Conservation (phyloP, 2,797 vertebrate species). For the Zalophus californianus region DNA sequence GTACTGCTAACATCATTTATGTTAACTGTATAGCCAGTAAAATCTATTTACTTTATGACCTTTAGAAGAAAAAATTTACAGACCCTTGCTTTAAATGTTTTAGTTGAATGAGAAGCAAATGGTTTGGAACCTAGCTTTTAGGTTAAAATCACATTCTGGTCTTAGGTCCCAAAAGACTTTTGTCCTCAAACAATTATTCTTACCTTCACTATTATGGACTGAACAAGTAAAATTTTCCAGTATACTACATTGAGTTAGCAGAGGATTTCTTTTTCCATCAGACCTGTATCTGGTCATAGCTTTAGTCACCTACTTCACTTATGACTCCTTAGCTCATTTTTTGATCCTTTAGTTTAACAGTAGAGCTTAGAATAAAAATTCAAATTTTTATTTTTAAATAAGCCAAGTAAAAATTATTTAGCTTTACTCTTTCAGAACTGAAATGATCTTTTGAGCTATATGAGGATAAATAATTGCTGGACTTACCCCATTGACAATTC, state of each 20-base stretch:
- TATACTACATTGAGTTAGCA: neutral
- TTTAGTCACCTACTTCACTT: neutral
- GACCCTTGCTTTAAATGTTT: neutral
- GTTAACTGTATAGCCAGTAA: neutral
- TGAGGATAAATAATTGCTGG: neutral
- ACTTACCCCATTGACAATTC: neutral
- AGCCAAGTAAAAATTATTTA: neutral
- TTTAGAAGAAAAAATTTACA: neutral
- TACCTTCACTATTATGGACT: neutral
- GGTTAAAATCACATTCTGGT: neutral
- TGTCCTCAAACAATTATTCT: neutral
- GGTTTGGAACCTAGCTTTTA: neutral
- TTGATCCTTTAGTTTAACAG: neutral
- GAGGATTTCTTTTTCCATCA: neutral
- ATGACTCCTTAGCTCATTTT: neutral
- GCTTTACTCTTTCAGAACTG: neutral
- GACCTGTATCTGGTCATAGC: neutral
- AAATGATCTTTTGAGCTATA: neutral
- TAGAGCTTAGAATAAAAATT: conserved; percentile 1
- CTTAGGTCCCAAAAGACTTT: neutral
- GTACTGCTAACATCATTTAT: neutral
- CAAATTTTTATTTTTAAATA: conserved; percentile 31
- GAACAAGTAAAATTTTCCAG: neutral
- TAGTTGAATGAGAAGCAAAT: neutral
- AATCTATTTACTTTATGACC: neutral